These are phyloP conservation scores for Rhynchonycteris naso DNA, from an alignment of 2,797 vertebrate species.

Conservation along the genomic window DNA sequence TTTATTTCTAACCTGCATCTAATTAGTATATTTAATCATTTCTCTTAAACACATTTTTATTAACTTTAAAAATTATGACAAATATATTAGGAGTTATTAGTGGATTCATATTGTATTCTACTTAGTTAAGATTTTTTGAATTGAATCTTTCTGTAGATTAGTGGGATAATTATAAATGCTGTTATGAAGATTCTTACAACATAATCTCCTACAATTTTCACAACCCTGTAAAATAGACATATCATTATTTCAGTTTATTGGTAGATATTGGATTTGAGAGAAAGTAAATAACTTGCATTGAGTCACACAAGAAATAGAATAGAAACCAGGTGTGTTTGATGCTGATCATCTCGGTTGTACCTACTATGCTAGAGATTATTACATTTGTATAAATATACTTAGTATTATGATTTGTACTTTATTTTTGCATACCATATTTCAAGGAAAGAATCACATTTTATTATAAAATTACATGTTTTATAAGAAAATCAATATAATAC, in stretches of 20 bases:
- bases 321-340: neutral
- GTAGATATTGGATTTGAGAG: neutral
- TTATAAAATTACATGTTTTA: neutral
- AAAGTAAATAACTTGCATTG: neutral
- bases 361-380: neutral
- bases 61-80: neutral
- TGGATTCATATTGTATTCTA: neutral
- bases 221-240: neutral
- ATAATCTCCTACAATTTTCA: neutral
- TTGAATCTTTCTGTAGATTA: neutral
- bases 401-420: neutral
- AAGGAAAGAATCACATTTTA: neutral
- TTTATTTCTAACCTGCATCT: slow-evolving; percentile 24
- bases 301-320: neutral
- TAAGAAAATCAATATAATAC: slow-evolving; percentile 4
- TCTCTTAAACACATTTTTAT: neutral
- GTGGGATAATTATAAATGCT: neutral
- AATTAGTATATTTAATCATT: neutral
- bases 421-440: neutral
- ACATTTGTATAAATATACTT: neutral
- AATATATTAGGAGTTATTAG: neutral
- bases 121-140: neutral
- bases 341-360: neutral
- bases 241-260: neutral
- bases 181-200: neutral